Conservation (phyloP, 1,140 invertebrate genomes). For the Pteromalus puparum region DNA sequence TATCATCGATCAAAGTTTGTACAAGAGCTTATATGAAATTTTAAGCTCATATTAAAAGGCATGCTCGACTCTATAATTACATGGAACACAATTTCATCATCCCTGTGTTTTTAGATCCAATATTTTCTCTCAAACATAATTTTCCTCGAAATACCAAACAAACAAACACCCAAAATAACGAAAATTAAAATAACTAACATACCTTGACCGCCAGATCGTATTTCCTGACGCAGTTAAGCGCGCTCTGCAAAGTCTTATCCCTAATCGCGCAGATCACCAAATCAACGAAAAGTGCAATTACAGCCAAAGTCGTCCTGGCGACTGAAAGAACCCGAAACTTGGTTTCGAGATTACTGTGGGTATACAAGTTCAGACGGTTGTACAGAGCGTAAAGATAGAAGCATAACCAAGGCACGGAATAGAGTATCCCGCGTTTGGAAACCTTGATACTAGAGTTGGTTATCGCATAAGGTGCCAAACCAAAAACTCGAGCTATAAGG, state of each 20-base stretch:
- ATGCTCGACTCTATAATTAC: too few relatives aligned
- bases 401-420: not conserved
- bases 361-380: not conserved
- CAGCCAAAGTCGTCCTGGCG: not conserved
- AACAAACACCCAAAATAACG: too few relatives aligned
- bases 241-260: not conserved
- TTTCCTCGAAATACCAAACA: too few relatives aligned
- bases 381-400: conserved; percentile 2
- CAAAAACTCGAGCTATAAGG: conserved; percentile 5
- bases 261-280: not conserved
- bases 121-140: too few relatives aligned
- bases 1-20: not conserved
- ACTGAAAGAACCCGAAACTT: not conserved
- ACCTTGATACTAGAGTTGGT: not conserved
- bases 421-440: not conserved
- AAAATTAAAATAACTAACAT: not conserved
- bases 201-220: conserved; percentile 12
- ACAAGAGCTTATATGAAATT: too few relatives aligned
- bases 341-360: not conserved
- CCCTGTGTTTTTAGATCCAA: too few relatives aligned
- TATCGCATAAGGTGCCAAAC: conserved; percentile 10
- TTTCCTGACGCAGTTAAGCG: not conserved
- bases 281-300: not conserved
- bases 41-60: too few relatives aligned
- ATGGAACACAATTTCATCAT: too few relatives aligned